Conservation (phyloP, 2,113 vertebrate genomes). For the Rhinolophus sinicus region DNA sequence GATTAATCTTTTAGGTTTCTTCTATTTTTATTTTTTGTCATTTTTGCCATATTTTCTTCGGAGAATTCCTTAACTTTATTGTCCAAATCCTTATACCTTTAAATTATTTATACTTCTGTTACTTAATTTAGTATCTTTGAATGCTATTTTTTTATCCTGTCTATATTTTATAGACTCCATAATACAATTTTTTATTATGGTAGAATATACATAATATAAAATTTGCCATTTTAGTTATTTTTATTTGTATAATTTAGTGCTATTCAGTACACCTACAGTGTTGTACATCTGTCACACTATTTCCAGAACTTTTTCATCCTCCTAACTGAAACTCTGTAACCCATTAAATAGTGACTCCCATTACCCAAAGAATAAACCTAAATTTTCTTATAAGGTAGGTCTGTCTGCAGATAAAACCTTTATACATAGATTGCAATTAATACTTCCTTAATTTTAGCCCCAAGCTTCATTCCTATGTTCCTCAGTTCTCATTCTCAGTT, state of each 20-base stretch:
- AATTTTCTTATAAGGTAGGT: background rate
- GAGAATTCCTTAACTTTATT: background rate
- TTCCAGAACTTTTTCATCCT: background rate
- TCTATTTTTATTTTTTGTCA: background rate
- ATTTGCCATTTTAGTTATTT: background rate
- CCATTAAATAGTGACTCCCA: background rate
- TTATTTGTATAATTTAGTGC: background rate
- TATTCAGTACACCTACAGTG: background rate
- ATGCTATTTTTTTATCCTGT: background rate
- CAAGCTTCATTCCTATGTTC: background rate
- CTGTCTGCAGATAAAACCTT: background rate
- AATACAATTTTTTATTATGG: background rate
- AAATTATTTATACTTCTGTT: background rate
- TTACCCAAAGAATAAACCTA: background rate
- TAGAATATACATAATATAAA: background rate
- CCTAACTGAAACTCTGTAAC: background rate
- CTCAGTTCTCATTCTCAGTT: background rate
- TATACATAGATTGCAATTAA: background rate
- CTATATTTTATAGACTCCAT: background rate
- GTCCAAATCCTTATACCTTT: background rate
- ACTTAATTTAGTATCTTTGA: slow-evolving; percentile 35
- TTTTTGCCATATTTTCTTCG: background rate
- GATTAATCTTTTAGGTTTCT: background rate
- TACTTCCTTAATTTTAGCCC: background rate
- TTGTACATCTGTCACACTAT: background rate